phyloP scores from a whole-genome alignment of 2,113 vertebrate genomes.

The Corynorhinus townsendii region DNA sequence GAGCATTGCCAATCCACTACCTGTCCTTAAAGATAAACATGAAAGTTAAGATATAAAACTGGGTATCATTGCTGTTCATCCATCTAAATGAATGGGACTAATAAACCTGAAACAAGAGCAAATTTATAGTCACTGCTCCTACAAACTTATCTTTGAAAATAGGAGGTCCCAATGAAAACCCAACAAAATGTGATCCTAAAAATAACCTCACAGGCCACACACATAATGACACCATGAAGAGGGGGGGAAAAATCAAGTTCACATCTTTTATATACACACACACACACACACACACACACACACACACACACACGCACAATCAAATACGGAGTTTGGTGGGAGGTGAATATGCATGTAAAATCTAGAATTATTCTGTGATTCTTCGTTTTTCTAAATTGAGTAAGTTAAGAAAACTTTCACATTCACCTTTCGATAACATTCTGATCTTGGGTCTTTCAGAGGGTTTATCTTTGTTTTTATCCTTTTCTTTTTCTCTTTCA shows the following conservation, averaged over 20 bases:
- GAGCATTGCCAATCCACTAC: background rate
- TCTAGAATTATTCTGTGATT: background rate
- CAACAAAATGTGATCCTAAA: background rate
- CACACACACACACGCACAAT: background rate
- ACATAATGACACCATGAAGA: background rate
- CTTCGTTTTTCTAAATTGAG: background rate
- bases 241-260: background rate
- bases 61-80: background rate
- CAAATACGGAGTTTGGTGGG: background rate
- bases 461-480: constrained; percentile 86
- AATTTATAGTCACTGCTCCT: background rate
- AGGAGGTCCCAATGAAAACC: background rate
- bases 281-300: background rate
- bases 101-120: background rate
- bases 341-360: background rate
- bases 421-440: constrained; percentile 92
- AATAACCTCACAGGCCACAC: background rate
- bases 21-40: background rate
- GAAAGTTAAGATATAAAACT: background rate
- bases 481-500: constrained; percentile 87
- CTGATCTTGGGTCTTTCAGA: constrained; percentile 88
- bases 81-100: background rate
- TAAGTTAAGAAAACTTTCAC: constrained; percentile 59
- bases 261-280: background rate
- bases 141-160: background rate